These are phyloP conservation scores for Montipora capricornis DNA, from an alignment of 64 coral and sea anemone species.

Conservation along the genomic window DNA sequence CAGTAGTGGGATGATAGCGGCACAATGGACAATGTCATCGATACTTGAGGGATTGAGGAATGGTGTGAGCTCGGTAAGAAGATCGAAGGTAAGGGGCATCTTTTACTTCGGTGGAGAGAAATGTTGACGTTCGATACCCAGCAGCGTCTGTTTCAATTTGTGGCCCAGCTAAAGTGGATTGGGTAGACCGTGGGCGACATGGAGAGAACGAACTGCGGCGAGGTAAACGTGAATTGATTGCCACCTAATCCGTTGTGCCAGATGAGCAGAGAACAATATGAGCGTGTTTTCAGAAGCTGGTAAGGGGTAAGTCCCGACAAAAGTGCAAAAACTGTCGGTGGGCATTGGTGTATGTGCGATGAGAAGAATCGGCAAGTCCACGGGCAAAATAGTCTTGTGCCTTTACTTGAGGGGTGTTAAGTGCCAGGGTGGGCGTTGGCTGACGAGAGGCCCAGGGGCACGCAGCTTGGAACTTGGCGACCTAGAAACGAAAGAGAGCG, in stretches of 20 bases:
- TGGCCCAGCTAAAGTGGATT: background rate
- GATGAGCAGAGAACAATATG: constrained; percentile 6
- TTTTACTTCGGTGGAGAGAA: background rate
- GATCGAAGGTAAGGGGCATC: background rate
- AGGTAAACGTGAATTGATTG: constrained; percentile 18
- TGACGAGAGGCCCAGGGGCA: background rate
- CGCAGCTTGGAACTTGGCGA: background rate
- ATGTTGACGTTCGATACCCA: constrained; percentile 4
- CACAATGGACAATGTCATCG: background rate
- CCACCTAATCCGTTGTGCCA: constrained; percentile 7
- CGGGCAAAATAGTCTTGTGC: constrained; percentile 1
- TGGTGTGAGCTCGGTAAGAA: too few relatives aligned
- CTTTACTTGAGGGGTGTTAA: constrained; percentile 25
- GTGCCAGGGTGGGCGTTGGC: background rate
- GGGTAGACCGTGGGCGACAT: background rate
- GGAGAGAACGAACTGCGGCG: constrained; percentile 9
- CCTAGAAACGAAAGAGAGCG: constrained; percentile 57
- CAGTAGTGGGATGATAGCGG: background rate
- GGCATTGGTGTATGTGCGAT: background rate
- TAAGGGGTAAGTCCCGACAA: background rate
- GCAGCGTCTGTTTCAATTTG: constrained; percentile 23
- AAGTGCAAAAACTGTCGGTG: constrained; percentile 6
- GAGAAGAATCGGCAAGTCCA: background rate
- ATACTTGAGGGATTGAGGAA: background rate
- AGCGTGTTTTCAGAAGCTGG: constrained; percentile 26